Base-by-base conservation (phyloP, 2,113 vertebrate species). In the Salvelinus namaycush region DNA sequence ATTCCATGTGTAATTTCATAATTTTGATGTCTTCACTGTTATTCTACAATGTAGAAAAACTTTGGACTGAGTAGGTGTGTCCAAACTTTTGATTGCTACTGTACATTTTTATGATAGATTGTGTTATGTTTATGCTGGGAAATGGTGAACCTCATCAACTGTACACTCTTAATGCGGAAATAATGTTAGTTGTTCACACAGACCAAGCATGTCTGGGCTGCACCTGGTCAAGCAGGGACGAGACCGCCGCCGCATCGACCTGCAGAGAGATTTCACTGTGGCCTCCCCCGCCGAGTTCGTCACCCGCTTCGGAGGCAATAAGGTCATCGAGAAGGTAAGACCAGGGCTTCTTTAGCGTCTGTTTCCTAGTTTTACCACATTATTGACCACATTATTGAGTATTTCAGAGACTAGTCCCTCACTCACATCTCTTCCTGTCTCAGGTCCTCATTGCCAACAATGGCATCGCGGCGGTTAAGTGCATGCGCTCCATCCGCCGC, bases 391-490 rank as follows among this genome's bases (percentile, higher is more conserved):
- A n/a, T n/a, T n/a, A n/a, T n/a, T n/a, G 39, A 44, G 39, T 44
- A 44, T 44, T 44, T 9, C 20, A 62, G 20, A 62, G 59, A 13
- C 6, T 8, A 62, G 59, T 62, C n/a, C 59, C n/a, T 1, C 64
- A 16, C 64, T 29, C 26, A 11, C 20, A 18, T 13, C 67, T 29
- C 67, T 11, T 20, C 39, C 68, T 13, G 20, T 31, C 39, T 1
- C 80, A 99, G 98, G 98, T 99, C n/a, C 96, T 99, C 72, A 99
- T 99, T 74, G 98, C 98, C 66, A 99, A 99, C 78, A 99, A 99
- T 31, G 98, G 98, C 65, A 99, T 99, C 20, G 98, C 98, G 22
- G 98, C 97, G 0, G 98, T 99, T 73, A 99, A 99, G 81, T 99
- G 98, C 87, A 99, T 99, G 97, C 90, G 98, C 24, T 99, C 98